A percentile compares a stretch with the other conserved stretches of the same genome.
These are phyloP conservation scores for Bubalus kerabau DNA, from an alignment of 2,113 vertebrate genomes.

Conservation along the genomic window DNA sequence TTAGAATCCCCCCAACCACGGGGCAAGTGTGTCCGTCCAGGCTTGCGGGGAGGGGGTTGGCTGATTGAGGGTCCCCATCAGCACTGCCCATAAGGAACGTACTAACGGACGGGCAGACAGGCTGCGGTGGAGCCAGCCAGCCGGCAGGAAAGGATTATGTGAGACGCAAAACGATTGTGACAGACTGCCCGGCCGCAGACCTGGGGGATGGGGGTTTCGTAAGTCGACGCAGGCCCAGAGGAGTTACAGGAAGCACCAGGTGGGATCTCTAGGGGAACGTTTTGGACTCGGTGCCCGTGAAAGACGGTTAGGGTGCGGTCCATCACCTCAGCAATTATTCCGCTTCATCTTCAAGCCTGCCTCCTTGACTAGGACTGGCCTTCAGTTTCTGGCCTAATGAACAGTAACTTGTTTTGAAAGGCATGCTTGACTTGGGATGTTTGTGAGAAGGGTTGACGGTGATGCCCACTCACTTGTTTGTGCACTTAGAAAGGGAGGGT, in stretches of 20 bases:
- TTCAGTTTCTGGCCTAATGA: not conserved
- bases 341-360: no score
- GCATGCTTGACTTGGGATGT: not conserved
- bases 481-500: not conserved
- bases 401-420: not conserved
- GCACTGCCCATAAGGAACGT: not conserved
- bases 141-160: slow-evolving; percentile 58
- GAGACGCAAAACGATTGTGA: slow-evolving; percentile 46
- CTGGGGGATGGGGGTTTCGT: not conserved
- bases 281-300: fast-evolving
- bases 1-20: fast-evolving
- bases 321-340: not conserved
- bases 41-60: not conserved
- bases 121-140: slow-evolving; percentile 19
- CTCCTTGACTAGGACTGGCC: not conserved
- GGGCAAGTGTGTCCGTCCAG: not conserved
- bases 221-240: not conserved
- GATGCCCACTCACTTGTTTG: no score
- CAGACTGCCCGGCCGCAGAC: not conserved
- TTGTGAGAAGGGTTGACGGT: not conserved
- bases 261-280: not conserved
- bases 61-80: not conserved
- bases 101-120: not conserved
- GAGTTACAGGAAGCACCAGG: no score
- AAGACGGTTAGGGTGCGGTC: not conserved